Evolutionary conservation across 2,113 vertebrate species (phyloP).

Genomic region (Pogonocichla stellata): DNA sequence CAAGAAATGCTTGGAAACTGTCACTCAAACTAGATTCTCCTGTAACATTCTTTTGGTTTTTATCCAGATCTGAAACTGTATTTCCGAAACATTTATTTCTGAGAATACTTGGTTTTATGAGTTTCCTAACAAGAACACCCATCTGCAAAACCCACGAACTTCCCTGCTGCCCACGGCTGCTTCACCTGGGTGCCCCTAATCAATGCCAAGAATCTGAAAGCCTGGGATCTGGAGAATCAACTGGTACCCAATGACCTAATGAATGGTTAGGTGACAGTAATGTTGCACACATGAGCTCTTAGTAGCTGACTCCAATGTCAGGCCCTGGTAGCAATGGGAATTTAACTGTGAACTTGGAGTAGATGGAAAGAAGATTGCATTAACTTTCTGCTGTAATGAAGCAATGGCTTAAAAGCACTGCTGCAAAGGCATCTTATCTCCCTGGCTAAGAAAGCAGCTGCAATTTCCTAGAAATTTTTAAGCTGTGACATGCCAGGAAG

Average conservation of each 20-base stretch:
- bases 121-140: not conserved
- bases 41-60: not conserved
- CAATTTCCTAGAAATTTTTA: slow-evolving; percentile 50
- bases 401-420: not conserved
- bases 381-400: not conserved
- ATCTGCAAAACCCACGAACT: not conserved
- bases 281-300: not conserved
- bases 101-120: not conserved
- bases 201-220: not conserved
- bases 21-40: not conserved
- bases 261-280: not conserved
- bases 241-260: not conserved
- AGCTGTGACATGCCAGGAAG: slow-evolving; percentile 16
- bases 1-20: not conserved
- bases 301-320: not conserved
- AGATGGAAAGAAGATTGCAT: accelerated
- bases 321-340: not conserved
- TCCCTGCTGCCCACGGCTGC: not conserved
- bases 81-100: not conserved
- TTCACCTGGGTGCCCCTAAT: not conserved
- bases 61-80: not conserved
- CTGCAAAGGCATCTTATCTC: slow-evolving; percentile 26
- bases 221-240: not conserved
- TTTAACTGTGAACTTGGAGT: not conserved
- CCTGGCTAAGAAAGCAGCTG: slow-evolving; percentile 21